Base-by-base conservation (phyloP, 2,888 invertebrate genomes). In the Drosophila sordidula region DNA sequence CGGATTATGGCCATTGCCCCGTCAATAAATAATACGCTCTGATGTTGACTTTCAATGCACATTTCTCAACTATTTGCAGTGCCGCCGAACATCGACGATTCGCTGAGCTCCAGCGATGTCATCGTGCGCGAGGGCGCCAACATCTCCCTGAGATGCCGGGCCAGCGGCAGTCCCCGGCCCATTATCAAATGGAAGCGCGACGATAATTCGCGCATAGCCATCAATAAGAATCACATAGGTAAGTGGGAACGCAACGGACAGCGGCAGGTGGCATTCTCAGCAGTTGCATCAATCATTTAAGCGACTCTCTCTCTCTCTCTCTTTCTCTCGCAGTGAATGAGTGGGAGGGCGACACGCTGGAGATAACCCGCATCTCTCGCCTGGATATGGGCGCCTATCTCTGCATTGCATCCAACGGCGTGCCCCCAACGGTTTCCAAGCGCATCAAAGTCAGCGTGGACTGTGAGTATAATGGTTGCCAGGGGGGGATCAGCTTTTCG, bases 361-460 rank as follows among this genome's bases (percentile, higher is more conserved):
- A 97, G 90, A 95, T 98, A 93, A 95, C 95, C 54, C 94, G 96
- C 88, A 97, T 98, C 90, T 97, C 97, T 57, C 94, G 97, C 77
- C 93, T 97, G 85, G 97, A 97, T 91, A 98, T 98, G 97, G 97
- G 97, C 46, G 97, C 96, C 65, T 97, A 97, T 93, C 94, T 98
- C 80, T 98, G 98, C 93, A 97, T 98, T 83, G 98, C 98, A 55
- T 90, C 92, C 64, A 98, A 98, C 90, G 96, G 97, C n/a, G 96
- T 98, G 34, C 97, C 97, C 3, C 97, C 98, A 11, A 95, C 96
- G 41, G 97, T 97, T 80, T 97, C 97, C 92, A 98, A 98, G 93
- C 94, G 97, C 91, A 97, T 98, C 90, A 97, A 97, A 95, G 96
- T 98, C 91, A 97, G 97, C 94, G 97, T 98, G 62, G 97, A 98